A percentile compares a stretch with the other conserved stretches of the same genome.
Conservation (phyloP, 2,113 vertebrate genomes). For the Salminus brasiliensis region DNA sequence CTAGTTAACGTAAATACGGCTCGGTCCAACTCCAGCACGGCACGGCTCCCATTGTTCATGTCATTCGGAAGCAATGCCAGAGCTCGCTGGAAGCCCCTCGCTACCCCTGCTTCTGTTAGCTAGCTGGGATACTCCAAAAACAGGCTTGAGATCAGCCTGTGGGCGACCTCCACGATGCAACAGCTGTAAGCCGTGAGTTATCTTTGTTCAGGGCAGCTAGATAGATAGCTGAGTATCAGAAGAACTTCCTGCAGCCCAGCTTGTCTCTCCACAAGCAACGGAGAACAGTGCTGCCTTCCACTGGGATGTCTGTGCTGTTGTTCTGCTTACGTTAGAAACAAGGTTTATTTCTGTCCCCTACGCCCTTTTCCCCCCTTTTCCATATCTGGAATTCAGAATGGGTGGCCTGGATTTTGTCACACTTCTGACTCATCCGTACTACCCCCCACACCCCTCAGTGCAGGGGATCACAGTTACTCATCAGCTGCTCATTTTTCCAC, state of each 20-base stretch:
- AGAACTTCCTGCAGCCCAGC: neutral
- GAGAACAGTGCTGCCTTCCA: neutral
- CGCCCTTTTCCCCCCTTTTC: neutral
- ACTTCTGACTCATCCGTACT: neutral
- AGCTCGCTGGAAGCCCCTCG: neutral
- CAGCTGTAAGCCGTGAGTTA: no score
- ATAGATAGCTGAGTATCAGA: no score
- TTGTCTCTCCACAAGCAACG: neutral
- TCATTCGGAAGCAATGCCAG: neutral
- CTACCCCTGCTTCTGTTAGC: neutral
- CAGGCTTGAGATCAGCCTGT: no score
- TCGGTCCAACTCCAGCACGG: neutral
- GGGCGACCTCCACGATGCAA: no score
- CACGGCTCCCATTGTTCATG: neutral
- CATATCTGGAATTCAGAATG: neutral
- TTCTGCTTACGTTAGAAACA: neutral
- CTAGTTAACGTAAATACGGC: slow-evolving; percentile 4
- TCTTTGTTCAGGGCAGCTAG: no score
- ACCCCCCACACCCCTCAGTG: neutral
- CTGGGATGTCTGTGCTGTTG: neutral
- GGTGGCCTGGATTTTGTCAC: neutral
- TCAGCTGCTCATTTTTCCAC: no score
- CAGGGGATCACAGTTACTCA: neutral
- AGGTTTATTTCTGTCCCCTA: neutral
- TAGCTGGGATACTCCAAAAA: no score